These are phyloP conservation scores for Noctua fimbriata DNA, from an alignment of 2,888 invertebrate species.

Conservation along the genomic window DNA sequence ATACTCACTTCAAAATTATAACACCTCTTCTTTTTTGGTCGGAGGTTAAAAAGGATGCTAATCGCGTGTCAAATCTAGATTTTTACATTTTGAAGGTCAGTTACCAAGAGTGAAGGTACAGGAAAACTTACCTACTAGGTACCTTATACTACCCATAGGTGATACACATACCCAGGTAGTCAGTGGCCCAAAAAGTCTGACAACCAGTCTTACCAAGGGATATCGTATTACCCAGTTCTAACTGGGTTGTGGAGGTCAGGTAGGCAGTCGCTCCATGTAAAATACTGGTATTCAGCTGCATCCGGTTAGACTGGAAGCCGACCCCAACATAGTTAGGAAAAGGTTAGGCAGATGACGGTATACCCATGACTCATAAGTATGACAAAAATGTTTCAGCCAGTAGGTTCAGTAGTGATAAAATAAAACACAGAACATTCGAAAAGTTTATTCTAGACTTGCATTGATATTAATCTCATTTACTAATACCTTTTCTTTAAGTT, in stretches of 20 bases:
- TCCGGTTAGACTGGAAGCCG: too few relatives aligned
- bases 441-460: constrained; percentile 40
- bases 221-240: too few relatives aligned
- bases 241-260: too few relatives aligned
- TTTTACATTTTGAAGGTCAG: background rate
- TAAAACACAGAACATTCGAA: constrained; percentile 47
- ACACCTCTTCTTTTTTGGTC: background rate
- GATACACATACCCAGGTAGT: too few relatives aligned
- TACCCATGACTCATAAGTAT: background rate
- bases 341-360: background rate
- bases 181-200: too few relatives aligned
- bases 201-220: too few relatives aligned
- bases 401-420: constrained; percentile 12
- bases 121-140: background rate
- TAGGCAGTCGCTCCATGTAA: too few relatives aligned
- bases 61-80: background rate
- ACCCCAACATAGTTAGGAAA: too few relatives aligned
- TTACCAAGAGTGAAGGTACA: background rate
- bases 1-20: background rate
- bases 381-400: background rate
- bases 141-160: background rate
- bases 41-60: background rate
- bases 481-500: background rate
- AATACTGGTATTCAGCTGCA: too few relatives aligned
- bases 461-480: background rate